phyloP scores from a whole-genome alignment of 2,888 invertebrate genomes.

The Dascillus cervinus region DNA sequence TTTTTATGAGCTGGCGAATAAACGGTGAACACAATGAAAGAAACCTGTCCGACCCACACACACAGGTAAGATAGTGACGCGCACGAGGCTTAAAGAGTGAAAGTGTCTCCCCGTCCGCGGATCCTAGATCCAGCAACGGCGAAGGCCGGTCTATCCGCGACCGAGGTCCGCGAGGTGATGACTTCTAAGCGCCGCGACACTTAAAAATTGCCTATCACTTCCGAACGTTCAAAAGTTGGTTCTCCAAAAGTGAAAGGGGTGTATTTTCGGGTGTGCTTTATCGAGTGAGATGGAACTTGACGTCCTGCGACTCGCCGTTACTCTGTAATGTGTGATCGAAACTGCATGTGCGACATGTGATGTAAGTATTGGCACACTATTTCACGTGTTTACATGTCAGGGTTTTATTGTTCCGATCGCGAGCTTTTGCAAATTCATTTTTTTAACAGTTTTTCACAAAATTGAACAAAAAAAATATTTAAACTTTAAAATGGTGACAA shows the following conservation, averaged over 20 bases:
- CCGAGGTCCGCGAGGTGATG: slow-evolving; percentile 20
- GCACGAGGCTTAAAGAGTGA: slow-evolving; percentile 22
- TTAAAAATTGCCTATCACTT: slow-evolving; percentile 20
- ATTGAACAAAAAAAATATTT: too few species aligned
- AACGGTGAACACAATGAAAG: slow-evolving; percentile 8
- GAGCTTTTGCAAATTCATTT: slow-evolving; percentile 17
- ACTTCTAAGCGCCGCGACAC: slow-evolving; percentile 13
- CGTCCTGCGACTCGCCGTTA: slow-evolving; percentile 11
- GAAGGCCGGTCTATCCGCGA: slow-evolving; percentile 22
- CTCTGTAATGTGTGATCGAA: slow-evolving; percentile 14
- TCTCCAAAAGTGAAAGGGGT: slow-evolving; percentile 21
- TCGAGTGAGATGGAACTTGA: slow-evolving; percentile 10
- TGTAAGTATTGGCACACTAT: slow-evolving; percentile 24
- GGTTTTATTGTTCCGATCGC: slow-evolving; percentile 20
- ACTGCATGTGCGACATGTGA: slow-evolving; percentile 23
- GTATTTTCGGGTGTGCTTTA: slow-evolving; percentile 18
- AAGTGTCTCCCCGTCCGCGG: slow-evolving; percentile 22
- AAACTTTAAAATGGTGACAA: too few species aligned
- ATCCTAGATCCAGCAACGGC: slow-evolving; percentile 16
- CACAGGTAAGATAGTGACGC: slow-evolving; percentile 14
- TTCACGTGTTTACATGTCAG: slow-evolving; percentile 27
- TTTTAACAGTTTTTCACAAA: too few species aligned
- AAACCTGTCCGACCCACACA: slow-evolving; percentile 19
- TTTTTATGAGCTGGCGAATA: too few species aligned
- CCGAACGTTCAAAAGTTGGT: slow-evolving; percentile 14